Percentiles rank a stretch among this genome's conserved stretches.
phyloP scores from a whole-genome alignment of 1,140 invertebrate species.

The Bombus confusus region DNA sequence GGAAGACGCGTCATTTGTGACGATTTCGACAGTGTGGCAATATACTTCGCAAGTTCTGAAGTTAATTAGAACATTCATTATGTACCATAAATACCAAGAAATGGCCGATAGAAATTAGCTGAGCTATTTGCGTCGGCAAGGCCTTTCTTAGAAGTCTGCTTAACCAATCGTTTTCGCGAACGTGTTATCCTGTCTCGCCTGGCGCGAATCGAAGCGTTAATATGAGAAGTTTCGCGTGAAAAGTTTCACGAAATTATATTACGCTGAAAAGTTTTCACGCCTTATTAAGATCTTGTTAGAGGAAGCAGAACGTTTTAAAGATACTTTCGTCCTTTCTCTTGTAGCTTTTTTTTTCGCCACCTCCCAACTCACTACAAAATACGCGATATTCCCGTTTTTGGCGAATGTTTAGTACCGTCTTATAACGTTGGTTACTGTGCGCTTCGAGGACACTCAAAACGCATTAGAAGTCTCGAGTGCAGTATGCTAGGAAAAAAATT shows the following conservation, averaged over 20 bases:
- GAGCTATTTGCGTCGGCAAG: too few species aligned
- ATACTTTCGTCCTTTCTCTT: not conserved
- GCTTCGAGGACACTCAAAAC: not conserved
- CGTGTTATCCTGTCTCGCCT: constrained; percentile 7
- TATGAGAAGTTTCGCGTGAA: constrained; percentile 49
- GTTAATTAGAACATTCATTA: not conserved
- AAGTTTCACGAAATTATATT: constrained; percentile 48
- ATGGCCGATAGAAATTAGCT: not conserved
- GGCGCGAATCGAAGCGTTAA: constrained; percentile 47
- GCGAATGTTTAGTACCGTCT: not conserved
- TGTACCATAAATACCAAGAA: not conserved
- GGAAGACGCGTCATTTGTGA: not conserved
- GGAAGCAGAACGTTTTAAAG: constrained; percentile 22
- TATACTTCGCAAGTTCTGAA: not conserved
- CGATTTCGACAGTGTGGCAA: not conserved
- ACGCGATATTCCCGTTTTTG: not conserved
- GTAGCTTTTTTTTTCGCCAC: not conserved
- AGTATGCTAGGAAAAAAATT: not conserved
- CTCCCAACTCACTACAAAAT: not conserved
- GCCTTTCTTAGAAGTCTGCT: not conserved
- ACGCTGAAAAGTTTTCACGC: constrained; percentile 52
- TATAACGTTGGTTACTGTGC: constrained; percentile 2
- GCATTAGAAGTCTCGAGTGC: not conserved
- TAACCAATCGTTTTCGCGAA: constrained; percentile 29
- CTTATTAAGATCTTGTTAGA: constrained; percentile 47